Base-by-base conservation (phyloP, 1,140 invertebrate genomes). In the Holcopasites calliopsidis region DNA sequence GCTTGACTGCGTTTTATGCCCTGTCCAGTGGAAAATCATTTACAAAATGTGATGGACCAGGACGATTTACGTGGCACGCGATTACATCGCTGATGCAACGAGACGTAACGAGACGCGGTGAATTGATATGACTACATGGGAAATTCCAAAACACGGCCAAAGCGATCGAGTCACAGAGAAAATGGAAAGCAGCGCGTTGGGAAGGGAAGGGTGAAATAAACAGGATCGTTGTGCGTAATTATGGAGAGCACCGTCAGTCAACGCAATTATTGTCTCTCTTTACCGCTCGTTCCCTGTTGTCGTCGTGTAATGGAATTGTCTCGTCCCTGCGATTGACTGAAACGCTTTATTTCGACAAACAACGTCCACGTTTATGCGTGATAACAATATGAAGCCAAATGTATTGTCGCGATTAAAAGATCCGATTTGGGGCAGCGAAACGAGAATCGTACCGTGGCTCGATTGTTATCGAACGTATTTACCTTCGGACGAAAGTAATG, bases 301-400 rank as follows among this genome's bases (percentile, higher is more conserved):
- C 23, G 11, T 33, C 35, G 3, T 33, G 35, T 72, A 72, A 64
- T 73, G 70, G 60, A 64, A 65, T 73, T 72, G 18, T 62, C 44
- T 72, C 35, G 60, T 55, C n/a, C 33, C 33, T 50, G 61, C 55
- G 44, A 62, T 54, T 38, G 49, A 54, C 26, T n/a, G 60, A 40
- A 52, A 64, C 60, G 26, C 54, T 73, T 65, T 64, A 65, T 73
- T 73, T 26, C 70, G 33, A 38, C 57, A 62, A 54, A 73, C 65
- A 73, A 42, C 33, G 16, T n/a, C 31, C 8, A 13, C 50, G 60
- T 65, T 44, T 42, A 62, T 42, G 58, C 47, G 16, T 2, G 13
- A 7, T 33, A 54, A 71, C 69, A 26, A 65, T 73, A 55, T 52
- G 49, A 35, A 42, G 55, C 35, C 61, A 26, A 35, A 55, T 52